phyloP scores from a whole-genome alignment of 2,797 vertebrate genomes.

The Mus spretus region DNA sequence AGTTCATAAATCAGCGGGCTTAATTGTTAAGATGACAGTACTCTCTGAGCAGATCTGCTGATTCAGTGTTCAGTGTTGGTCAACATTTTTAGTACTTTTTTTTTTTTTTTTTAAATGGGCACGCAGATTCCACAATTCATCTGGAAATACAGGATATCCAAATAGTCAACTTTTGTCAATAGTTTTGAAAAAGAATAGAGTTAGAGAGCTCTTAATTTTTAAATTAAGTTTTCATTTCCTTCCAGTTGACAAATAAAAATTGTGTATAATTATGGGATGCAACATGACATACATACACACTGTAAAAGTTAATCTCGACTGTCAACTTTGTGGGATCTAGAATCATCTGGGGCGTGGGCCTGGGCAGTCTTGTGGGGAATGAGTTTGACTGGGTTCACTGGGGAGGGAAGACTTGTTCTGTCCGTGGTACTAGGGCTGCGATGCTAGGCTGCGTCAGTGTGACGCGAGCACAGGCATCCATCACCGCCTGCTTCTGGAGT shows the following conservation, averaged over 20 bases:
- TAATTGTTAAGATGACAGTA: not conserved
- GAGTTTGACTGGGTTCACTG: not conserved
- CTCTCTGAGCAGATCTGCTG: not conserved
- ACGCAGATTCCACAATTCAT: not conserved
- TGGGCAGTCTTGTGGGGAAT: not conserved
- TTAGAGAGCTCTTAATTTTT: not conserved
- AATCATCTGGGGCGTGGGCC: not conserved
- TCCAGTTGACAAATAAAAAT: not conserved
- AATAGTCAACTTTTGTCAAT: not conserved
- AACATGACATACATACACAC: no score
- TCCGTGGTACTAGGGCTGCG: no score
- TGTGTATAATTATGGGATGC: not conserved
- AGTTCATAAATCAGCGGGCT: not conserved
- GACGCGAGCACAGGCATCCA: no score
- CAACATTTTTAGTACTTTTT: not conserved
- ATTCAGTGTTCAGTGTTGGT: not conserved
- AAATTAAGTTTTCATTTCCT: not conserved
- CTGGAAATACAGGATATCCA: not conserved
- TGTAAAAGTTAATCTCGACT: not conserved
- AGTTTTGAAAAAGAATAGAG: conserved; percentile 7
- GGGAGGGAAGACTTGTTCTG: no score
- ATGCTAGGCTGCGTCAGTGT: no score
- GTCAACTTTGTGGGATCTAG: not conserved
- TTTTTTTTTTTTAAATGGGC: not conserved
- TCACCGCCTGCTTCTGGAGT: no score